These are phyloP conservation scores for Hephaestus fuliginosus DNA, from an alignment of 2,797 vertebrate genomes.

Conservation along the genomic window DNA sequence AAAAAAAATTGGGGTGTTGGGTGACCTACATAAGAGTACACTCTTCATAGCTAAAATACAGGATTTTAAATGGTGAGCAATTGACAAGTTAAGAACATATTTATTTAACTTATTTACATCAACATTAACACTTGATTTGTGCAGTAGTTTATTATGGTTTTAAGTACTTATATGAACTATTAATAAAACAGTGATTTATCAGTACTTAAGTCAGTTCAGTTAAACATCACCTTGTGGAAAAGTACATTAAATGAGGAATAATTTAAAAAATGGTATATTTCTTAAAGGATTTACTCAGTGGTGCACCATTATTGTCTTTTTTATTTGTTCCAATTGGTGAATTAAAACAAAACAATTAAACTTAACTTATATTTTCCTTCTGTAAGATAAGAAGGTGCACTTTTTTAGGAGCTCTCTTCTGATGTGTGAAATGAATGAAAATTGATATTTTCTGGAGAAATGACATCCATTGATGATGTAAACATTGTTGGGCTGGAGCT, in stretches of 20 bases:
- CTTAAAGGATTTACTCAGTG: accelerated
- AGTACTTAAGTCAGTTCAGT: background rate
- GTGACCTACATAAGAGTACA: slow-evolving; percentile 40
- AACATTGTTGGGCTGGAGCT: background rate
- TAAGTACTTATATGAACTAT: background rate
- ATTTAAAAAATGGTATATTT: background rate
- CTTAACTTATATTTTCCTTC: background rate
- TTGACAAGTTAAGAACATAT: background rate
- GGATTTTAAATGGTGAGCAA: background rate
- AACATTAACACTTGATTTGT: background rate
- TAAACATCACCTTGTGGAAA: background rate
- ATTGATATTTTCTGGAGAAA: background rate
- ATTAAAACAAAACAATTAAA: background rate
- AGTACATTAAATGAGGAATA: background rate
- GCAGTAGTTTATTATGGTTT: background rate
- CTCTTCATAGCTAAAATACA: background rate
- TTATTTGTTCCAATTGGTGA: background rate
- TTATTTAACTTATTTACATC: background rate
- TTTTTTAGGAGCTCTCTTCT: background rate
- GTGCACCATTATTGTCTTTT: background rate
- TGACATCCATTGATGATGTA: background rate
- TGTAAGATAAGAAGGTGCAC: background rate
- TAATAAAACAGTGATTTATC: background rate
- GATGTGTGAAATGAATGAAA: background rate
- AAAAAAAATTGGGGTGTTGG: background rate